Percentiles rank a stretch among this genome's conserved stretches.
These are phyloP conservation scores for Priocnemis perturbator DNA, from an alignment of 2,888 invertebrate species.

Conservation along the genomic window DNA sequence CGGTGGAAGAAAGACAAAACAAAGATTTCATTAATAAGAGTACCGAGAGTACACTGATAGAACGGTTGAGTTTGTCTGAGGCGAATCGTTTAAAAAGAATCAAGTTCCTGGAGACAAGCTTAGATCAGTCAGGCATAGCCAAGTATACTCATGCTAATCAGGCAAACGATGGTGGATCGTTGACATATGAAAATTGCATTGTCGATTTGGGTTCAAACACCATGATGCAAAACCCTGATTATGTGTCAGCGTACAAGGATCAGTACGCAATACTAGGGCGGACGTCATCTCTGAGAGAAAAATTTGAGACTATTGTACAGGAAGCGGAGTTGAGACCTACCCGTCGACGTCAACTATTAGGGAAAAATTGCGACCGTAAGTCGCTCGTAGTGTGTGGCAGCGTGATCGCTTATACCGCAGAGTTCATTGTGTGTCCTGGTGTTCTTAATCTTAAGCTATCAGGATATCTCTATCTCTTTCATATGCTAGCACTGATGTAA, in stretches of 20 bases:
- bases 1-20: no score
- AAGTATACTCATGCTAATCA: constrained; percentile 11
- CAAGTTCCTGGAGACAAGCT: constrained; percentile 39
- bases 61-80: constrained; percentile 15
- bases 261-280: constrained; percentile 41
- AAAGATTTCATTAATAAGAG: no score
- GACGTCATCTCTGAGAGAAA: constrained; percentile 63
- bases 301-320: constrained; percentile 64
- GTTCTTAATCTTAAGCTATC: constrained; percentile 39
- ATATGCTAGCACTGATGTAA: constrained; percentile 31
- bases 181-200: not conserved
- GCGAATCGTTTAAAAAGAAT: constrained; percentile 51
- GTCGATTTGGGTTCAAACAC: constrained; percentile 14
- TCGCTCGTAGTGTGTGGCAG: constrained; percentile 56
- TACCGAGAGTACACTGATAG: no score
- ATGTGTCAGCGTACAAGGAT: constrained; percentile 27
- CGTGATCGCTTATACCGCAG: constrained; percentile 50
- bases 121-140: constrained; percentile 21
- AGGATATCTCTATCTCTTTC: constrained; percentile 18
- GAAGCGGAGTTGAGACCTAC: constrained; percentile 60
- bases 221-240: not conserved
- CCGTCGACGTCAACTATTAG: constrained; percentile 38
- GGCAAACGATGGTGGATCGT: constrained; percentile 1
- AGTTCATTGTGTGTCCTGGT: constrained; percentile 49
- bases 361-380: constrained; percentile 60